A percentile compares a stretch with the other conserved stretches of the same genome.
Conservation (phyloP, 2,113 vertebrate species). For the Forbesichthys papilliferus region DNA sequence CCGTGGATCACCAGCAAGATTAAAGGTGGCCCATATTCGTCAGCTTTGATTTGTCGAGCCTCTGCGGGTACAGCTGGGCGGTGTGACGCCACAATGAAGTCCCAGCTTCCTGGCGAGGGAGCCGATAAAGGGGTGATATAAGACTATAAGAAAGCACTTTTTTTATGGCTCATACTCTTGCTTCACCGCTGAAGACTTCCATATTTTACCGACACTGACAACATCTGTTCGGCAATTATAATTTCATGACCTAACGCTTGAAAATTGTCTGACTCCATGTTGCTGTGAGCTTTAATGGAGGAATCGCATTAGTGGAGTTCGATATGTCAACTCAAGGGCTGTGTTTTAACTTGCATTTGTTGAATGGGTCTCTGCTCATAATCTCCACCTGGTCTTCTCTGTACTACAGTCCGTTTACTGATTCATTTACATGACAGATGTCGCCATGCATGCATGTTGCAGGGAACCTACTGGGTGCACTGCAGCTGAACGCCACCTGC, state of each 20-base stretch:
- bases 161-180: conserved; percentile 44
- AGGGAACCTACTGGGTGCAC: conserved; percentile 46
- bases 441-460: conserved; percentile 50
- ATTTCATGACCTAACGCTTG: conserved; percentile 34
- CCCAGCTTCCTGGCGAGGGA: conserved; percentile 12
- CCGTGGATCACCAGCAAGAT: conserved; percentile 41
- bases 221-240: conserved; percentile 45
- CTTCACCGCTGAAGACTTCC: conserved; percentile 32
- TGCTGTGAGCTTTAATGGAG: conserved; percentile 2
- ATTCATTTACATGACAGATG: conserved; percentile 69
- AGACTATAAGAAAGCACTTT: conserved; percentile 28
- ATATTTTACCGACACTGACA: conserved; percentile 46
- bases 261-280: conserved; percentile 33
- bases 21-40: conserved; percentile 59
- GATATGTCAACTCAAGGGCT: conserved; percentile 18
- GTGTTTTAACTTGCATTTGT: conserved; percentile 18
- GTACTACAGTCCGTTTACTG: conserved; percentile 35
- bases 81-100: conserved; percentile 28
- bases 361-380: conserved; percentile 34
- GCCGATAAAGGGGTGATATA: conserved; percentile 16
- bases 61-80: conserved; percentile 44
- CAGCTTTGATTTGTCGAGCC: conserved; percentile 56
- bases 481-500: conserved; percentile 64
- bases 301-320: conserved; percentile 23
- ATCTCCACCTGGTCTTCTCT: conserved; percentile 41